Evolutionary conservation across 2,888 invertebrate species (phyloP).

Genomic region (Anoplius nigerrimus): DNA sequence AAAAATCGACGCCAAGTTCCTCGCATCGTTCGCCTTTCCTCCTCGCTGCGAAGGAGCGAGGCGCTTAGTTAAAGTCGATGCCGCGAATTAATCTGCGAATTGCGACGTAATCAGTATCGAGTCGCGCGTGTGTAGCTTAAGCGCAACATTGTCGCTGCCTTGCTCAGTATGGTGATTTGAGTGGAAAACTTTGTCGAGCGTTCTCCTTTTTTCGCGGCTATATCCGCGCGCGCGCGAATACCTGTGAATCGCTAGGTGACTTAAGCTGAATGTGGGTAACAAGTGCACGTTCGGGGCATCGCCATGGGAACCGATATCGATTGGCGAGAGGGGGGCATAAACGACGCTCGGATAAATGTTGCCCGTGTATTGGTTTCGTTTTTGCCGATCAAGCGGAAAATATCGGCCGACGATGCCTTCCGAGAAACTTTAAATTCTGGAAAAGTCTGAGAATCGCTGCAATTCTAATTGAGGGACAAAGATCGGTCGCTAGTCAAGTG

Average conservation of each 20-base stretch:
- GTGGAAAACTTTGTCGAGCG: too few relatives aligned
- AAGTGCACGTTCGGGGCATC: constrained; percentile 67
- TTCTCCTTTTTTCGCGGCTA: not conserved
- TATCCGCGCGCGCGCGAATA: constrained; percentile 9
- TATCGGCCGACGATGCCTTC: constrained; percentile 26
- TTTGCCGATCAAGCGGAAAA: constrained; percentile 28
- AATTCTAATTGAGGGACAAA: constrained; percentile 26
- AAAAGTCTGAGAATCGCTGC: constrained; percentile 3
- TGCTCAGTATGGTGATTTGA: too few relatives aligned
- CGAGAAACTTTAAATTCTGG: constrained; percentile 39
- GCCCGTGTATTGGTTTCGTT: constrained; percentile 28
- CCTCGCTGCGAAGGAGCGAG: too few relatives aligned
- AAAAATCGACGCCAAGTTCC: too few relatives aligned
- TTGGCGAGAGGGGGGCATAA: constrained; percentile 58
- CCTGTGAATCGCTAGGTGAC: constrained; percentile 60
- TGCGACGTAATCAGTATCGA: too few relatives aligned
- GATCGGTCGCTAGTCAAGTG: not conserved
- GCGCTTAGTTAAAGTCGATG: too few relatives aligned
- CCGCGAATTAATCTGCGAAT: too few relatives aligned
- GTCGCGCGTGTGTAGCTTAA: too few relatives aligned
- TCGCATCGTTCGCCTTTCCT: too few relatives aligned
- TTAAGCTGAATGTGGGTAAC: constrained; percentile 70
- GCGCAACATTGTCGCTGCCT: too few relatives aligned
- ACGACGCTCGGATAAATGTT: constrained; percentile 47
- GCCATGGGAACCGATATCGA: constrained; percentile 73